phyloP scores from a whole-genome alignment of 2,888 invertebrate species.

The Hemaris fuciformis region DNA sequence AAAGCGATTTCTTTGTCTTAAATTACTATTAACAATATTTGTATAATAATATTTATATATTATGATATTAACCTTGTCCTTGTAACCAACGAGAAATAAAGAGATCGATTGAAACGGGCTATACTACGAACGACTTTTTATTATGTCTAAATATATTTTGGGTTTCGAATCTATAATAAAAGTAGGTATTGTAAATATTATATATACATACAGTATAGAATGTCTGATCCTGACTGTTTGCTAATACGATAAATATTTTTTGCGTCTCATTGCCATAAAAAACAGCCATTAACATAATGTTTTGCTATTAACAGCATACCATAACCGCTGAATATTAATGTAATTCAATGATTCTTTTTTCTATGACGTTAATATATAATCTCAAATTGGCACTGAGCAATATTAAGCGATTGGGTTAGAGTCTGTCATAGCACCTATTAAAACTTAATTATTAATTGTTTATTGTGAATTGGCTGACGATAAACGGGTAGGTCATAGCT shows the following conservation, averaged over 20 bases:
- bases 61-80: neutral
- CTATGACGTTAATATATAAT: conserved; percentile 3
- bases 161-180: no score
- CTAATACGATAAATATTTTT: neutral
- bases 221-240: neutral
- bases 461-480: neutral
- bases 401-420: neutral
- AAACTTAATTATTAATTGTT: conserved; percentile 5
- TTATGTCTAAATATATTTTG: no score
- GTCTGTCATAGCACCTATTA: neutral
- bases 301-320: neutral
- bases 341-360: neutral
- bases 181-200: no score
- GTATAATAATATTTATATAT: neutral
- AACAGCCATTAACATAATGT: neutral
- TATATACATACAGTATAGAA: neutral
- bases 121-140: no score
- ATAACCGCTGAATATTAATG: neutral
- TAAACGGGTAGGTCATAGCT: conserved; percentile 1
- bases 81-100: neutral
- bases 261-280: neutral
- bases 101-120: no score
- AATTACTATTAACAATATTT: neutral
- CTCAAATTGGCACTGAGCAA: neutral
- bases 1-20: neutral